These are phyloP conservation scores for Poecilia velifera DNA, from an alignment of 2,797 vertebrate genomes.

Conservation along the genomic window DNA sequence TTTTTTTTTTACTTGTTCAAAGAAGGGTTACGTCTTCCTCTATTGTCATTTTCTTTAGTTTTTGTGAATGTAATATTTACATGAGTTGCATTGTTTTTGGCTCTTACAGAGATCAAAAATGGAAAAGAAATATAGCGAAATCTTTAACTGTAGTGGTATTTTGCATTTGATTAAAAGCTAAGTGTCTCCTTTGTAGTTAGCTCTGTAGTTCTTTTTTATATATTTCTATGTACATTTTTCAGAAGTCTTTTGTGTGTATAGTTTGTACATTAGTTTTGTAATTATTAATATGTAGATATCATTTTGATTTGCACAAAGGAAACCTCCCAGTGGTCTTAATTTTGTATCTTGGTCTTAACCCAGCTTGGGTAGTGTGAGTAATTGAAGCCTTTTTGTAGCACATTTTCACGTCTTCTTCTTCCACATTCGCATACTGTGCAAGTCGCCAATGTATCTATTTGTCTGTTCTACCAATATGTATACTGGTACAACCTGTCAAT, in stretches of 20 bases:
- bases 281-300: conserved; percentile 64
- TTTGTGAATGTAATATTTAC: conserved; percentile 64
- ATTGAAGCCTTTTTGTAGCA: conserved; percentile 70
- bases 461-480: conserved; percentile 35
- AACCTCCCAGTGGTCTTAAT: conserved; percentile 68
- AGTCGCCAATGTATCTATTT: conserved; percentile 25
- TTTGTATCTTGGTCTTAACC: conserved; percentile 71
- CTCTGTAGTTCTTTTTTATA: conserved; percentile 29
- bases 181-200: conserved; percentile 38
- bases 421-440: conserved; percentile 30
- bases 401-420: conserved; percentile 33
- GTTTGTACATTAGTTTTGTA: conserved; percentile 66
- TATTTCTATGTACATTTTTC: conserved; percentile 21
- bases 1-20: conserved; percentile 40
- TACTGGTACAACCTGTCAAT: conserved; percentile 58
- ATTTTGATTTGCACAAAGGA: conserved; percentile 79
- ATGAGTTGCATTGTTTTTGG: conserved; percentile 8
- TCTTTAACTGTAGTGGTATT: conserved; percentile 33
- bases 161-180: conserved; percentile 39
- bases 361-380: conserved; percentile 62
- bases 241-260: conserved; percentile 62
- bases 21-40: conserved; percentile 38
- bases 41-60: conserved; percentile 16
- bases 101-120: background rate
- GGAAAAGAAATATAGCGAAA: conserved; percentile 54